These are phyloP conservation scores for Fukomys damarensis DNA, from an alignment of 2,113 vertebrate genomes.

Conservation along the genomic window DNA sequence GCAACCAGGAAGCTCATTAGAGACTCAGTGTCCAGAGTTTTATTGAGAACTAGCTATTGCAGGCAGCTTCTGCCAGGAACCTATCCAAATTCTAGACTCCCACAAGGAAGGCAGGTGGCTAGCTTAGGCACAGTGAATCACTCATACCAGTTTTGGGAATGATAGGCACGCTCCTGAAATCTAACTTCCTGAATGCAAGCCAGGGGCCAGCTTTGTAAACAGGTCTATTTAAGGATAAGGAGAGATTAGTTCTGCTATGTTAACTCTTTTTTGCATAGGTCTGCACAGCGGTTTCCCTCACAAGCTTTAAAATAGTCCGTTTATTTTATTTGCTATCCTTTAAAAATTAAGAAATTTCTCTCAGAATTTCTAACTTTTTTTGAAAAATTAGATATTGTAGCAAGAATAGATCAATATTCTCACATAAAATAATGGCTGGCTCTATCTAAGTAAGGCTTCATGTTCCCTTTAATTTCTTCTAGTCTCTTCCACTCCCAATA, in stretches of 20 bases:
- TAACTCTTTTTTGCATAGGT: background rate
- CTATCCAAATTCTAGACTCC: background rate
- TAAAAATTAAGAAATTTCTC: slow-evolving; percentile 24
- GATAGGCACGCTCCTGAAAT: background rate
- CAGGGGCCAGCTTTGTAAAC: background rate
- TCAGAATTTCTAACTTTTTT: background rate
- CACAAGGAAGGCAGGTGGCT: background rate
- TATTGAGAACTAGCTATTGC: rapidly evolving
- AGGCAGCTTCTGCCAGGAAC: background rate
- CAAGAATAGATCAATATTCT: background rate
- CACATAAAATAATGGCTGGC: background rate
- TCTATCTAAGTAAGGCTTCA: background rate
- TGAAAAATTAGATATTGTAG: background rate
- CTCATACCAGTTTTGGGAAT: background rate
- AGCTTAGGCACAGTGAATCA: background rate
- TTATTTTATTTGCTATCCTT: background rate
- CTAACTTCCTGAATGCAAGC: background rate
- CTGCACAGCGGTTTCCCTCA: background rate
- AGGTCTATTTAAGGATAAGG: background rate
- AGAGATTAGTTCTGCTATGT: background rate
- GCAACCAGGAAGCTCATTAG: background rate
- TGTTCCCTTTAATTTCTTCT: background rate
- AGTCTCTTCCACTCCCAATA: background rate
- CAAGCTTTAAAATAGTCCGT: background rate
- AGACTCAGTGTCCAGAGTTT: background rate